A percentile compares a stretch with the other conserved stretches of the same genome.
These are phyloP conservation scores for Ceraclea dissimilis DNA, from an alignment of 2,888 invertebrate species.

Conservation along the genomic window DNA sequence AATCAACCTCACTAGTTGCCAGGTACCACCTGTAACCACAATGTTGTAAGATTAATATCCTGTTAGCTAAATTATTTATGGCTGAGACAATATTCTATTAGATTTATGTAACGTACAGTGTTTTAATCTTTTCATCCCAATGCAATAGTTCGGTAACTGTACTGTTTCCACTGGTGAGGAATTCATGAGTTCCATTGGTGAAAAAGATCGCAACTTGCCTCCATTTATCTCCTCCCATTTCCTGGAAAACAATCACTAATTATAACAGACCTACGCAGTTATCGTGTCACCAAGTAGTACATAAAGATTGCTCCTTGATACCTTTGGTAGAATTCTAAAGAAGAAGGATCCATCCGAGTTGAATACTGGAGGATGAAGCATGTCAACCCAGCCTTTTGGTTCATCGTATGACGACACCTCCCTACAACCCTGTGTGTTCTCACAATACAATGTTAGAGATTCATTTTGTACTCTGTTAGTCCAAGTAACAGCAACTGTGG, in stretches of 20 bases:
- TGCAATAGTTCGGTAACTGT: conserved; percentile 65
- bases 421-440: not conserved
- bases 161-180: conserved; percentile 39
- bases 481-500: conserved; percentile 71
- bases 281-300: too few relatives aligned
- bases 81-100: not conserved
- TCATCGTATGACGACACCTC: conserved; percentile 42
- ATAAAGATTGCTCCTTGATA: too few relatives aligned
- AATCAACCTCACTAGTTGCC: conserved; percentile 67
- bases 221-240: conserved; percentile 48
- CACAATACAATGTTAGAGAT: conserved; percentile 17
- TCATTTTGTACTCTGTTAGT: conserved; percentile 81
- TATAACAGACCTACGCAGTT: not conserved
- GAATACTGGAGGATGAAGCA: conserved; percentile 63
- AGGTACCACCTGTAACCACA: conserved; percentile 76
- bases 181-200: conserved; percentile 29
- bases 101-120: conserved; percentile 52
- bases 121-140: conserved; percentile 59
- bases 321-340: conserved; percentile 65
- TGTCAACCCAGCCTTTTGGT: conserved; percentile 69
- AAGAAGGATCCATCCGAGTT: conserved; percentile 60
- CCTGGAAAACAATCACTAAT: conserved; percentile 36
- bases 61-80: not conserved
- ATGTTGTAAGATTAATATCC: not conserved
- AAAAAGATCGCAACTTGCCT: conserved; percentile 58